These are phyloP conservation scores for Thamnophis elegans DNA, from an alignment of 2,797 vertebrate species.

Conservation along the genomic window DNA sequence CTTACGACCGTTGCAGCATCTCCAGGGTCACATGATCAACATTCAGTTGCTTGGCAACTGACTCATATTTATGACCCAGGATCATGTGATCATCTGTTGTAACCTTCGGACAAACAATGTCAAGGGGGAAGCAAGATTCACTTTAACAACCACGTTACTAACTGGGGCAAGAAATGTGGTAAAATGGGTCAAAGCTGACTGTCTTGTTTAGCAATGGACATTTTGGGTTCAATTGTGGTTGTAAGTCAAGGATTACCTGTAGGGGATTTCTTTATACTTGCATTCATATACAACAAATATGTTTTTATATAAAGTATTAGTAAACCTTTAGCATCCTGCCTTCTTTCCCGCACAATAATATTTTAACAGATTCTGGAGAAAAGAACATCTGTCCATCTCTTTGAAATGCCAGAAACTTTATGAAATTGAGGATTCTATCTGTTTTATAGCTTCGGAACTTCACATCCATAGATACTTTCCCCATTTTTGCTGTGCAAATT, in stretches of 20 bases:
- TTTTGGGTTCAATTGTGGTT: not conserved
- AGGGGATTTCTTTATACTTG: not conserved
- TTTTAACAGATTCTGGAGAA: not conserved
- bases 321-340: not conserved
- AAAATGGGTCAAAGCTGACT: not conserved
- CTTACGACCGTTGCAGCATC: not conserved
- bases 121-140: not conserved
- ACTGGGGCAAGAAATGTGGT: not conserved
- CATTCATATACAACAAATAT: not conserved
- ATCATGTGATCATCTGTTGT: not conserved
- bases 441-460: not conserved
- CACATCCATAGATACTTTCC: not conserved
- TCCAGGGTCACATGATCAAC: not conserved
- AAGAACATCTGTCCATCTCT: not conserved
- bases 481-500: not conserved
- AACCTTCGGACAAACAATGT: not conserved
- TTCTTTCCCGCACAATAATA: not conserved
- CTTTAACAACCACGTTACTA: not conserved
- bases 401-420: not conserved
- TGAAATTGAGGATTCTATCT: not conserved
- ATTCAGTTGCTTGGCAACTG: not conserved
- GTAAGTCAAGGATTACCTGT: not conserved
- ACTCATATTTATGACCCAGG: no score
- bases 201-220: not conserved
- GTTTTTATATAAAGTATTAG: not conserved